Evolutionary conservation across 92 coral and sea anemone genomes (phyloP).

Genomic region (Epizoanthus rinbou): DNA sequence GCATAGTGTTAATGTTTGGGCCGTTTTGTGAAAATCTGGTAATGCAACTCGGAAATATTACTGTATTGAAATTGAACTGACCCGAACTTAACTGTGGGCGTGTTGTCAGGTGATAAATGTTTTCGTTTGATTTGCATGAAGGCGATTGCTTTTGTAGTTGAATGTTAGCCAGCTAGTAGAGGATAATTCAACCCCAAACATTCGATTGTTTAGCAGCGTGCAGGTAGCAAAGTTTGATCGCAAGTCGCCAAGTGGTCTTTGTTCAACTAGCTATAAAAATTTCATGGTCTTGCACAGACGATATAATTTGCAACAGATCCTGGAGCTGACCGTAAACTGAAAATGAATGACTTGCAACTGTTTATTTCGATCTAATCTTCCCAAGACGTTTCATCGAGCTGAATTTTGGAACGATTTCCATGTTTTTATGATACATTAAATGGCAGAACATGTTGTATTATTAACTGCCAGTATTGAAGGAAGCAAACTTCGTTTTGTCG

Average conservation of each 20-base stretch:
- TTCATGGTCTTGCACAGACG: constrained; percentile 38
- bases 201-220: constrained; percentile 28
- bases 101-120: constrained; percentile 36
- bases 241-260: background rate
- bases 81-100: background rate
- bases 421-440: background rate
- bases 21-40: constrained; percentile 12
- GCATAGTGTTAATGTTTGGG: background rate
- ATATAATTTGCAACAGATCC: constrained; percentile 41
- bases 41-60: constrained; percentile 1
- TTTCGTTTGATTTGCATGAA: background rate
- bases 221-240: constrained; percentile 36
- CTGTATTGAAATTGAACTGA: constrained; percentile 9
- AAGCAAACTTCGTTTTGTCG: background rate
- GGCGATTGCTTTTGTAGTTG: background rate
- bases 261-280: constrained; percentile 40
- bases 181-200: constrained; percentile 19
- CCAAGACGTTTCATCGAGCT: background rate
- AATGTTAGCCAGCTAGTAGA: constrained; percentile 16
- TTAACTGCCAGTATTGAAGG: background rate
- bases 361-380: background rate
- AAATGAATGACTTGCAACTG: background rate
- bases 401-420: background rate
- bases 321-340: background rate
- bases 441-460: background rate